A percentile compares a stretch with the other conserved stretches of the same genome.
These are phyloP conservation scores for Pampusana beccarii DNA, from an alignment of 2,113 vertebrate species.

Conservation along the genomic window DNA sequence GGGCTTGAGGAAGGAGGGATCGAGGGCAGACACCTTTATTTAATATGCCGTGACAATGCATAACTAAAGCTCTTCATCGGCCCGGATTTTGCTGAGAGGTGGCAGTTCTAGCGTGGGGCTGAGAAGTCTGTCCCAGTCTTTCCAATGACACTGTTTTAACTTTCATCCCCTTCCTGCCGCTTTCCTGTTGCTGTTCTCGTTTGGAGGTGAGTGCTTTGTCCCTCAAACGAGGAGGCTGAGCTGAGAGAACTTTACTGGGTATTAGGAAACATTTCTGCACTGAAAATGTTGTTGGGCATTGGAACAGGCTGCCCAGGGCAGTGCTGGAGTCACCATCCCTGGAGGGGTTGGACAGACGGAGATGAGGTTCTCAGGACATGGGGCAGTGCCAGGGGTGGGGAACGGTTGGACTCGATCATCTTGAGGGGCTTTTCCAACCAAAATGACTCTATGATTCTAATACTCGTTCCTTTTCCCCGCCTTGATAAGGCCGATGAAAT, in stretches of 20 bases:
- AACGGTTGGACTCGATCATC: no score
- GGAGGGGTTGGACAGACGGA: no score
- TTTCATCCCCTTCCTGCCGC: background rate
- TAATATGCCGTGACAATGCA: conserved; percentile 47
- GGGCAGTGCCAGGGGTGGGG: no score
- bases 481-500: rapidly evolving
- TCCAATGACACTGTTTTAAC: background rate
- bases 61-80: conserved; percentile 14
- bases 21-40: conserved; percentile 43
- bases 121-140: background rate
- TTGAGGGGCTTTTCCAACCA: no score
- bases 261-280: no score
- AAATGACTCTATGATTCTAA: background rate
- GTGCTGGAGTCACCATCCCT: no score
- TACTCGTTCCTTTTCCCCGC: background rate
- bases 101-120: background rate
- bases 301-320: no score
- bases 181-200: rapidly evolving
- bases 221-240: background rate
- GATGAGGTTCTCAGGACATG: no score
- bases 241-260: background rate
- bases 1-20: conserved; percentile 31
- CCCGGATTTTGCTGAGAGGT: background rate
- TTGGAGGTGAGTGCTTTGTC: background rate
- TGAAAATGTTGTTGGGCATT: no score